Evolutionary conservation across 2,888 invertebrate genomes (phyloP), one percentile per base, ranked within the genome.

Genomic region (Andrena flavipes): DNA sequence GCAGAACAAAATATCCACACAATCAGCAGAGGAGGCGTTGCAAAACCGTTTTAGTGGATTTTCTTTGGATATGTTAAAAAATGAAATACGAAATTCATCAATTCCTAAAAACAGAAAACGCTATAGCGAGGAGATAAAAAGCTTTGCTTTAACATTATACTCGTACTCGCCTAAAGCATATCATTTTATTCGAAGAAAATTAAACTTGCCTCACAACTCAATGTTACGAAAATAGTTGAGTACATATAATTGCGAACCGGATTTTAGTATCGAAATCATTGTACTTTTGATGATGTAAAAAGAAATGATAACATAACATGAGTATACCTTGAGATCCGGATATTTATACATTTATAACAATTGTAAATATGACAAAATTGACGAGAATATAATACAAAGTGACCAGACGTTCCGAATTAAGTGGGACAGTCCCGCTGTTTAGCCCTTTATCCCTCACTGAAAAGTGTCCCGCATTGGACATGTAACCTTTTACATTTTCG

Each of bases 11-110:
- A 13, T 0, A 8, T 30, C 29, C 7, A 35, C 30, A 6, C 33
- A 6, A n/a, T 8, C 62, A 20, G 1, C 35, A 6, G 62, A 62
- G 33, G n/a, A 62, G 20, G 20, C 33, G 1, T 62, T 62, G n/a
- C 20, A 16, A 10, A 62, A 20, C 20, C 6, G 33, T 7, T 62
- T 62, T 33, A 30, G 20, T 62, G 62, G n/a, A 8, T 62, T 62
- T 33, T 4, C 62, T 2, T 33, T 62, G 8, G 62, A 62, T 20
- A 4, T 62, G 4, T 33, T 62, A 7, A 62, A 62, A 8, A 30
- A 62, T 62, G 62, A 35, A n/a, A 33, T 62, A 20, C 62, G 10
- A 30, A 62, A 62, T 62, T 62, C 62, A 4, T 35, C 62, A 20
- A 33, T 33, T 33, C 10, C 13, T 8, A 6, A 1, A 33, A 6